Conservation (phyloP, 2,797 vertebrate genomes). For the Acomys russatus region DNA sequence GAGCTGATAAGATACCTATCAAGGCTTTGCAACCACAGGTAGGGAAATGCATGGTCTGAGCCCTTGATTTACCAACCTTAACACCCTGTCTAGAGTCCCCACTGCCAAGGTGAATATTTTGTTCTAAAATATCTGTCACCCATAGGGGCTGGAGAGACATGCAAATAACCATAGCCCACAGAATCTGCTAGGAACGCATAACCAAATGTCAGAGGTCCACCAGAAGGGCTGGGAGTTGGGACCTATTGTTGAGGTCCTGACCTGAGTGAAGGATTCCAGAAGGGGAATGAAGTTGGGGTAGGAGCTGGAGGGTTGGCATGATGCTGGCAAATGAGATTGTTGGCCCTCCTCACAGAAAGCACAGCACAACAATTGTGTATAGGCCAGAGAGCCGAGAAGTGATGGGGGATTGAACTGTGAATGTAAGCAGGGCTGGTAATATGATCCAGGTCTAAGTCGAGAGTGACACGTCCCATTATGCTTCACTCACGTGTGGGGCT, state of each 20-base stretch:
- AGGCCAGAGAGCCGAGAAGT: not conserved
- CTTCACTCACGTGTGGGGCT: not conserved
- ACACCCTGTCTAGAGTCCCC: not conserved
- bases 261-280: not conserved
- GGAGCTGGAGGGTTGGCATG: no score
- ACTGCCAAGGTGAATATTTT: no score
- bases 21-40: not conserved
- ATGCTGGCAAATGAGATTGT: not conserved
- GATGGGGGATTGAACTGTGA: not conserved
- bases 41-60: no score
- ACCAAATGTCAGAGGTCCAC: not conserved
- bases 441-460: not conserved
- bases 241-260: not conserved
- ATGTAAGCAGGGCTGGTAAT: not conserved
- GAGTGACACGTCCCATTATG: no score
- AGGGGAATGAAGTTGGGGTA: not conserved
- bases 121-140: not conserved
- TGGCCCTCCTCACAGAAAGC: not conserved
- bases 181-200: not conserved
- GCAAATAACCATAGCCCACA: not conserved
- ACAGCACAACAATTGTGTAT: accelerated
- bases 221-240: not conserved
- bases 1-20: not conserved
- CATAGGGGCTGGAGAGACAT: not conserved
- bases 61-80: not conserved